phyloP scores from a whole-genome alignment of 2,888 invertebrate genomes.

The Zele albiditarsus region DNA sequence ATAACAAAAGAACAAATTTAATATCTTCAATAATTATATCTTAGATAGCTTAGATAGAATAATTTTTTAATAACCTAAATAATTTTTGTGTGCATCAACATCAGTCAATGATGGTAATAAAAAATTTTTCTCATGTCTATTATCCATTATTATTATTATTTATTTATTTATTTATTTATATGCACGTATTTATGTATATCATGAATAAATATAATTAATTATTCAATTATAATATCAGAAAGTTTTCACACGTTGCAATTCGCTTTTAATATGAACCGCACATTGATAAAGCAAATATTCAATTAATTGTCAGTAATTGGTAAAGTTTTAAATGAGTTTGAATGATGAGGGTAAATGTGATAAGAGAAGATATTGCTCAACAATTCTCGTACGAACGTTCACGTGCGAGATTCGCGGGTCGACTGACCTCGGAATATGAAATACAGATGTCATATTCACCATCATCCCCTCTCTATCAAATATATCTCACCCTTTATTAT shows the following conservation, averaged over 20 bases:
- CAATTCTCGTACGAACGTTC: conserved; percentile 50
- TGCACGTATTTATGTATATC: background rate
- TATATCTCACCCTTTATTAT: conserved; percentile 25
- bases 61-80: conserved; percentile 4
- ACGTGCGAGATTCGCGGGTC: conserved; percentile 60
- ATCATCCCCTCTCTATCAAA: conserved; percentile 34
- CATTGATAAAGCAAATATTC: background rate
- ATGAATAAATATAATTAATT: background rate
- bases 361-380: conserved; percentile 5
- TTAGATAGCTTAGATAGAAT: background rate
- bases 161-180: background rate
- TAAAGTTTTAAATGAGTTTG: background rate
- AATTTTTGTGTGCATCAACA: background rate
- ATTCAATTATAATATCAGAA: background rate
- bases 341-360: background rate
- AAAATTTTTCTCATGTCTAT: background rate
- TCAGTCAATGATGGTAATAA: background rate
- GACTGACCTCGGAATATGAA: conserved; percentile 60
- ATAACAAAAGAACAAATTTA: too few relatives aligned
- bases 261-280: background rate
- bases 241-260: too few relatives aligned
- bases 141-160: background rate
- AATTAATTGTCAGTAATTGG: background rate
- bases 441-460: conserved; percentile 49
- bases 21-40: too few relatives aligned